Evolutionary conservation across 1,140 invertebrate species (phyloP), one percentile per base, ranked within the genome.

Genomic region (Tetraneura akinire): DNA sequence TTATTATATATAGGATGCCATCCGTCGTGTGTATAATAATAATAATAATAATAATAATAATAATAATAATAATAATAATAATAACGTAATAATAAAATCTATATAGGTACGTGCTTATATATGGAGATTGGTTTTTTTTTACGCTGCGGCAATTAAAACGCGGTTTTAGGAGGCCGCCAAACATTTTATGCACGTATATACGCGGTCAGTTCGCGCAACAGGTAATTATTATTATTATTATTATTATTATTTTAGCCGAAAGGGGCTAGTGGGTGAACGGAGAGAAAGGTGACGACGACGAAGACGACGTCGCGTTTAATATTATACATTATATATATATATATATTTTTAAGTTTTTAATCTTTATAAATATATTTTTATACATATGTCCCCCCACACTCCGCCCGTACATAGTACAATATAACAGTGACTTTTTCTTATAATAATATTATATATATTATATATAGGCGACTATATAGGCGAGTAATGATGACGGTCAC

Each of bases 401-500:
- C 29, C 18, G 29, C 26, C n/a, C 29, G 26, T 64, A 64, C 21
- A 14, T 49, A 49, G 37, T 23, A 16, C 14, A 23, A 23, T 45
- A 70, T 70, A 68, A 29, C 18, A 23, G 68, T 51, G 68, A 71
- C 47, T 71, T 71, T 71, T 71, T 71, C 23, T 71, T 51, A n/a
- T 47, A 42, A 55, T 42, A 4, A 37, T 37, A 37, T 37, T 37
- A 37, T 37, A 37, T 37, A 45, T 32, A n/a, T n/a, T n/a, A n/a
- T n/a, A n/a, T n/a, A n/a, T n/a, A n/a, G n/a, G n/a, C n/a, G n/a
- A n/a, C n/a, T n/a, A n/a, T n/a, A 26, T 55, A 74, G 8, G 14
- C 74, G 53, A 42, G 55, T 78, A 78, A 78, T 78, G 74, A 78
- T 42, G 74, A 78, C 74, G 32, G 32, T 57, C 53, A 60, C 73